phyloP scores from a whole-genome alignment of 2,888 invertebrate species.

The Eulithis prunata region DNA sequence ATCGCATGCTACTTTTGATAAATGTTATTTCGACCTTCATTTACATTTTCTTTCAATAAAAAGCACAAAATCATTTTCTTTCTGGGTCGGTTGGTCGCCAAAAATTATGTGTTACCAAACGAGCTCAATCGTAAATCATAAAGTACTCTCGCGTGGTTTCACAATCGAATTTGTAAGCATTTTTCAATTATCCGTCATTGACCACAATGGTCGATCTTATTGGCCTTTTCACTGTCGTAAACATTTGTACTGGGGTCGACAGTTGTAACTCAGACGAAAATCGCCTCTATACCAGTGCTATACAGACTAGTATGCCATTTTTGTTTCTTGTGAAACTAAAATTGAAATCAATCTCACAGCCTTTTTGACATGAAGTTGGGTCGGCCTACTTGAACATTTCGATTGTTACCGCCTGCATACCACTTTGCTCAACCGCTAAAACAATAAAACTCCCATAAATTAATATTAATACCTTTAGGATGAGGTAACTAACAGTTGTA shows the following conservation, averaged over 20 bases:
- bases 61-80: constrained; percentile 27
- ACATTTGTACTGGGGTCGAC: constrained; percentile 63
- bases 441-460: constrained; percentile 61
- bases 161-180: constrained; percentile 80
- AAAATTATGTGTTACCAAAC: constrained; percentile 50
- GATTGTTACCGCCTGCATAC: constrained; percentile 67
- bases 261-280: constrained; percentile 46
- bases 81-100: constrained; percentile 41
- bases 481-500: constrained; percentile 32
- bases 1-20: constrained; percentile 3
- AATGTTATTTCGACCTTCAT: not conserved
- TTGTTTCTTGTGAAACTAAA: constrained; percentile 30
- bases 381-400: constrained; percentile 67
- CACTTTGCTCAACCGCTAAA: constrained; percentile 62
- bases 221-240: constrained; percentile 73
- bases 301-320: constrained; percentile 42
- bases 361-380: constrained; percentile 58
- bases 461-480: constrained; percentile 35
- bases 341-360: constrained; percentile 56
- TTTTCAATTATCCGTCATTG: constrained; percentile 82
- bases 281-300: constrained; percentile 44
- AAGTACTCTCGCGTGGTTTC: constrained; percentile 68
- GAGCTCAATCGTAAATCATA: constrained; percentile 73
- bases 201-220: constrained; percentile 77
- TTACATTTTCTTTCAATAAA: not conserved